Evolutionary conservation across 2,113 vertebrate genomes (phyloP).

Genomic region (Oceanites oceanicus): DNA sequence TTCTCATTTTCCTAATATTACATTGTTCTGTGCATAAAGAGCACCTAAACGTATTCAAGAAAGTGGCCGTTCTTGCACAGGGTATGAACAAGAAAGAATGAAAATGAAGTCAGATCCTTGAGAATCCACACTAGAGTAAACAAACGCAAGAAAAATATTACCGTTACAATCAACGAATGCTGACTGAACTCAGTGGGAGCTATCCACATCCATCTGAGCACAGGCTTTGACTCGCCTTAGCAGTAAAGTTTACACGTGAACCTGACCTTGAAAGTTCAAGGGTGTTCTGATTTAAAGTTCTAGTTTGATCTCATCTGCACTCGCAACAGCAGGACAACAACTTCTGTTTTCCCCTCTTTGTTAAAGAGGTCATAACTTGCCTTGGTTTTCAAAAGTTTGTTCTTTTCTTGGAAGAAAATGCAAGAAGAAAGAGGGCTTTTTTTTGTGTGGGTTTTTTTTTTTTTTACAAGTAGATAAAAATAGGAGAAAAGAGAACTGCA

Average conservation of each 20-base stretch:
- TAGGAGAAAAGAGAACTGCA: not conserved
- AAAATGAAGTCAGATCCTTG: constrained; percentile 14
- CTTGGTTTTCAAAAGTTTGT: constrained; percentile 3
- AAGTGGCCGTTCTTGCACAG: not conserved
- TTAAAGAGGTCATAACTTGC: not conserved
- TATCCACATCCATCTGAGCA: constrained; percentile 46
- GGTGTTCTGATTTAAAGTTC: constrained; percentile 32
- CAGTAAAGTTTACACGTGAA: constrained; percentile 26
- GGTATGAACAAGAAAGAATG: not conserved
- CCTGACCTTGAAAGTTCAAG: constrained; percentile 56
- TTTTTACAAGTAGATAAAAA: not conserved
- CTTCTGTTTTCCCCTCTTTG: not conserved
- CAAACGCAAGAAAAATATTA: constrained; percentile 41
- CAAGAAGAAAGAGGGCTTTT: not conserved
- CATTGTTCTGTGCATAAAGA: not conserved
- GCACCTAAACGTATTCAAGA: not conserved
- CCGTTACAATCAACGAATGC: constrained; percentile 16
- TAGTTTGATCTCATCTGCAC: constrained; percentile 6
- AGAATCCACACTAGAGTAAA: constrained; percentile 34
- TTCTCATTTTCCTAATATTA: not conserved
- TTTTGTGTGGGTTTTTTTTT: too few relatives aligned
- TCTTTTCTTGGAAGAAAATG: not conserved
- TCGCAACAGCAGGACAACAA: constrained; percentile 24
- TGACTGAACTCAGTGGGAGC: constrained; percentile 54
- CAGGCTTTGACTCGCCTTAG: constrained; percentile 44